Percentiles rank a stretch among this genome's conserved stretches.
Evolutionary conservation across 2,797 vertebrate species (phyloP).

Genomic region (Fistularia tabacaria): DNA sequence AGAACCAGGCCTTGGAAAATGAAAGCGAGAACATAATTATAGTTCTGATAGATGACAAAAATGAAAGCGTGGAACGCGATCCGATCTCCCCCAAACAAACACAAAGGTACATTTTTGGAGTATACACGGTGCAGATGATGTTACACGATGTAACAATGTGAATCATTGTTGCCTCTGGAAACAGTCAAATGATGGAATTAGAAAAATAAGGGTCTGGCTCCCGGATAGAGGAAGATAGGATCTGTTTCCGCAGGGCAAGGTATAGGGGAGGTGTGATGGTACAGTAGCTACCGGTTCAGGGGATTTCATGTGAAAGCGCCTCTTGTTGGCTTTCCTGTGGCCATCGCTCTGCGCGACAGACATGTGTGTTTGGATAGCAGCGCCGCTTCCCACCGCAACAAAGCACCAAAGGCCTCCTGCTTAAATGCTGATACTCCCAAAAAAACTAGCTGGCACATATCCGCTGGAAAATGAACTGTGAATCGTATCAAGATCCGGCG

Average conservation of each 20-base stretch:
- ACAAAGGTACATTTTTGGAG: no score
- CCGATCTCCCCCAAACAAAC: no score
- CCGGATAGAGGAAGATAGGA: conserved; percentile 55
- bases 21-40: no score
- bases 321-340: conserved; percentile 63
- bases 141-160: conserved; percentile 51
- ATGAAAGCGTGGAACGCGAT: no score
- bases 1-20: no score
- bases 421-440: conserved; percentile 37
- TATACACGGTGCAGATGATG: no score
- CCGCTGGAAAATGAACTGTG: conserved; percentile 56
- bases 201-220: conserved; percentile 60
- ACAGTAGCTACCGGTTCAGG: conserved; percentile 46
- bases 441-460: conserved; percentile 43
- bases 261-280: conserved; percentile 51
- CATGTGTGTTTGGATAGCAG: conserved; percentile 61
- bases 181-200: conserved; percentile 39
- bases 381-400: conserved; percentile 60
- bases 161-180: conserved; percentile 50
- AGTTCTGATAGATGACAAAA: no score
- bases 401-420: conserved; percentile 46
- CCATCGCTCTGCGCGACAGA: conserved; percentile 49
- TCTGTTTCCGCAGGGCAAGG: conserved; percentile 52
- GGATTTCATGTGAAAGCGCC: conserved; percentile 57
- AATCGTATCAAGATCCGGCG: conserved; percentile 63